Percentiles rank a stretch among this genome's conserved stretches.
These are phyloP conservation scores for Psix sp. DNA, from an alignment of 1,140 invertebrate genomes.

Conservation along the genomic window DNA sequence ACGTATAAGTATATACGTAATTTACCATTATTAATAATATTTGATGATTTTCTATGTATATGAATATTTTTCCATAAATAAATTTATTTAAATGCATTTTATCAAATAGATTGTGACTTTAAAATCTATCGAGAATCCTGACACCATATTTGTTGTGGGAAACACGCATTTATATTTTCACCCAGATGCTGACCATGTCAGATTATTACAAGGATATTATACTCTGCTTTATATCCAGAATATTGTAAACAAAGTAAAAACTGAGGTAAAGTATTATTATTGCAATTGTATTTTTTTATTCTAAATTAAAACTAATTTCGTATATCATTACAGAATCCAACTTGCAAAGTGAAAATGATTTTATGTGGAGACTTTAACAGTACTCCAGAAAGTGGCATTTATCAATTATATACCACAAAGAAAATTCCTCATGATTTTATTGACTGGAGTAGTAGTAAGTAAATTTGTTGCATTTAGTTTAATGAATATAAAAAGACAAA, in stretches of 20 bases:
- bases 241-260: slow-evolving; percentile 72
- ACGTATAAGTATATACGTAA: too few relatives aligned
- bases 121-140: slow-evolving; percentile 79
- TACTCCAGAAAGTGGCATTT: slow-evolving; percentile 87
- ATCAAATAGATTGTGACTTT: slow-evolving; percentile 79
- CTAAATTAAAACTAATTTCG: slow-evolving; percentile 38
- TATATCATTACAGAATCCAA: slow-evolving; percentile 76
- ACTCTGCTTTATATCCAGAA: slow-evolving; percentile 79
- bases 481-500: slow-evolving; percentile 6
- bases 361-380: slow-evolving; percentile 94
- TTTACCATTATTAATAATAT: too few relatives aligned
- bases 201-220: slow-evolving; percentile 86
- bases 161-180: slow-evolving; percentile 97
- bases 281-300: slow-evolving; percentile 7
- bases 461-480: slow-evolving; percentile 6
- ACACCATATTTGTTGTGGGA: slow-evolving; percentile 83
- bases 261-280: slow-evolving; percentile 69
- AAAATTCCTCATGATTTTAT: slow-evolving; percentile 79
- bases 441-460: slow-evolving; percentile 88
- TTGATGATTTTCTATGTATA: too few relatives aligned
- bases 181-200: slow-evolving; percentile 90
- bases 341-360: slow-evolving; percentile 80
- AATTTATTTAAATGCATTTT: background rate
- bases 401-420: slow-evolving; percentile 84
- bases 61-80: background rate